These are phyloP conservation scores for Zelostemma sp. DNA, from an alignment of 1,140 invertebrate genomes.

Conservation along the genomic window DNA sequence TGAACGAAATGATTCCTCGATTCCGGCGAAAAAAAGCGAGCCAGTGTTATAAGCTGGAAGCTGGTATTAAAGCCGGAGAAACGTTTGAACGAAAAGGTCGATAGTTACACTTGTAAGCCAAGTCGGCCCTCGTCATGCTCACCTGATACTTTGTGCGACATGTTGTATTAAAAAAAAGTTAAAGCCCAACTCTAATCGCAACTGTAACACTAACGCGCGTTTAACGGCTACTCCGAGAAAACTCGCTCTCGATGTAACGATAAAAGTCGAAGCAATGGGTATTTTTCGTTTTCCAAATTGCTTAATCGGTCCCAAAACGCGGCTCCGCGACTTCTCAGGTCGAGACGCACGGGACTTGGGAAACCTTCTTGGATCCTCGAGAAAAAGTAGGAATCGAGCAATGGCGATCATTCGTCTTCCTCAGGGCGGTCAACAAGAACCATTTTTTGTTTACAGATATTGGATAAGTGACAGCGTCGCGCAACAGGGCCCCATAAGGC, in stretches of 20 bases:
- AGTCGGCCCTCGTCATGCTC: conserved; percentile 45
- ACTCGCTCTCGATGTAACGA: not conserved
- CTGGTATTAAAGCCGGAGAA: conserved; percentile 52
- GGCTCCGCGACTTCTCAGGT: too few relatives aligned
- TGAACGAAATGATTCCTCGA: too few relatives aligned
- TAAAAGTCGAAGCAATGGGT: not conserved
- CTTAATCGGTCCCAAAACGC: not conserved
- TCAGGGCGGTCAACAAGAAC: conserved; percentile 52
- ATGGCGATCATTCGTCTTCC: conserved; percentile 34
- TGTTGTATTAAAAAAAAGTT: conserved; percentile 67
- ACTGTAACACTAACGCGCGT: conserved; percentile 15
- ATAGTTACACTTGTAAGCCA: conserved; percentile 57
- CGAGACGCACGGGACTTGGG: too few relatives aligned
- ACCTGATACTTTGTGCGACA: conserved; percentile 64
- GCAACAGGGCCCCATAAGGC: conserved; percentile 57
- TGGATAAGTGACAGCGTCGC: conserved; percentile 66
- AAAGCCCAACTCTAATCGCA: conserved; percentile 42
- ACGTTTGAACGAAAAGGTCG: conserved; percentile 34
- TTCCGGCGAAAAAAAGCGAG: too few relatives aligned
- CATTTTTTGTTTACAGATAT: conserved; percentile 70
- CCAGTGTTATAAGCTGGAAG: conserved; percentile 41
- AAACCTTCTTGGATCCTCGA: not conserved
- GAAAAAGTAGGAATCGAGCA: conserved; percentile 5
- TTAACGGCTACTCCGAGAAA: not conserved
- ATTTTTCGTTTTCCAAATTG: not conserved